Evolutionary conservation across 2,113 vertebrate genomes (phyloP).

Genomic region (Nicator chloris): DNA sequence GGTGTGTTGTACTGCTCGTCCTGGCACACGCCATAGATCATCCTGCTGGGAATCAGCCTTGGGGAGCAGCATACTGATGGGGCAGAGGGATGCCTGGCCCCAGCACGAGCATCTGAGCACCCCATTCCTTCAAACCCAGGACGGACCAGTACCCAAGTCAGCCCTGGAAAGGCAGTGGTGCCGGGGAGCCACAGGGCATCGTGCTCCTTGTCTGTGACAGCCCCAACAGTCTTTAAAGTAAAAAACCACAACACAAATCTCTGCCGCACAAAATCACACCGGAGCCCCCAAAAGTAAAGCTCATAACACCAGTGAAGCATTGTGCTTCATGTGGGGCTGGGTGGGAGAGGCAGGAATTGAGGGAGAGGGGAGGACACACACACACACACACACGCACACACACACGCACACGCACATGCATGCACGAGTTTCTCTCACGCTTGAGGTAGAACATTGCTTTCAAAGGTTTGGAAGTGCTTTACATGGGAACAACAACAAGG

Average conservation of each 20-base stretch:
- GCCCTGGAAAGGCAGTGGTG: not conserved
- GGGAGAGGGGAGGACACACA: not conserved
- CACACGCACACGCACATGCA: not conserved
- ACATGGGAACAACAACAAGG: conserved; percentile 66
- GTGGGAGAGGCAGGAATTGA: conserved; percentile 1
- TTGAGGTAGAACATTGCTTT: conserved; percentile 98
- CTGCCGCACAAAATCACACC: not conserved
- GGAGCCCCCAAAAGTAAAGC: conserved; percentile 52
- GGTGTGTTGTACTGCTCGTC: not conserved
- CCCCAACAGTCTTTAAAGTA: conserved; percentile 18
- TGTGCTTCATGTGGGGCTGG: not conserved
- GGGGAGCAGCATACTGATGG: not conserved
- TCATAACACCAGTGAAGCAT: conserved; percentile 22
- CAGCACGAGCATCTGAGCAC: not conserved
- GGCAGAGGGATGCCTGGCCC: not conserved
- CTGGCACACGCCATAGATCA: not conserved
- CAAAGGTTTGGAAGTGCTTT: conserved; percentile 92
- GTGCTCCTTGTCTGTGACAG: not conserved
- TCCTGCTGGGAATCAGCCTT: not conserved
- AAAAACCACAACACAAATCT: not conserved
- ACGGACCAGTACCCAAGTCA: not conserved
- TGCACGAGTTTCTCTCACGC: conserved; percentile 60
- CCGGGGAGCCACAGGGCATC: not conserved
- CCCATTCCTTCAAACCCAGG: not conserved
- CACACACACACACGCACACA: not conserved